phyloP scores from a whole-genome alignment of 1,140 invertebrate genomes.

The Arctopsyche grandis region DNA sequence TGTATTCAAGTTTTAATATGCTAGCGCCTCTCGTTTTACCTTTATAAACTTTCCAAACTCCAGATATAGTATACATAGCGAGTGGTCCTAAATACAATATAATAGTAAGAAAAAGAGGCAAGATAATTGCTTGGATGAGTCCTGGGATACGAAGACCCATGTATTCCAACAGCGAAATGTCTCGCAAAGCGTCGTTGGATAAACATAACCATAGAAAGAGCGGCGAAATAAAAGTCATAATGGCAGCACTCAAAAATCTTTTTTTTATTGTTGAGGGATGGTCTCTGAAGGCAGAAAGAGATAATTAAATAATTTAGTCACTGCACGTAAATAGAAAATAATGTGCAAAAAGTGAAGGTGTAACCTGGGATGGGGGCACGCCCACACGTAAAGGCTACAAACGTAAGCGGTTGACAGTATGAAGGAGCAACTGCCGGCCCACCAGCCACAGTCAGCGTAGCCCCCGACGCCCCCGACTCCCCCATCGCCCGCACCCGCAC shows the following conservation, averaged over 20 bases:
- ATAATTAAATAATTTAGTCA: conserved; percentile 29
- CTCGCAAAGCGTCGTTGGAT: conserved; percentile 68
- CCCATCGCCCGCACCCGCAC: no score
- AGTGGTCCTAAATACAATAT: conserved; percentile 88
- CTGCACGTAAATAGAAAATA: conserved; percentile 4
- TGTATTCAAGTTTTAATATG: conserved; percentile 28
- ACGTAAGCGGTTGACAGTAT: conserved; percentile 68
- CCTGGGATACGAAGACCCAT: conserved; percentile 81
- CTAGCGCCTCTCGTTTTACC: no score
- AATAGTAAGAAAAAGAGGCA: conserved; percentile 85
- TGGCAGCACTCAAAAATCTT: conserved; percentile 85
- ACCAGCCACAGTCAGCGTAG: background rate
- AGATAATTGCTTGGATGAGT: conserved; percentile 75
- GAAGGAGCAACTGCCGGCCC: conserved; percentile 61
- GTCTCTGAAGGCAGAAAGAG: conserved; percentile 73
- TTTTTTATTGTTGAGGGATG: conserved; percentile 90
- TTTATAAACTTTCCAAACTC: conserved; percentile 74
- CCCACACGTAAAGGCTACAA: conserved; percentile 72
- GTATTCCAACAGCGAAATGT: conserved; percentile 75
- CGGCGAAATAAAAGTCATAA: conserved; percentile 83
- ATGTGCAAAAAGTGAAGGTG: background rate
- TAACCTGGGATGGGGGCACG: conserved; percentile 63
- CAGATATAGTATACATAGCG: conserved; percentile 75
- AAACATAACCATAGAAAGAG: conserved; percentile 78
- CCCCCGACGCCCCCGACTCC: background rate